Conservation (phyloP, 2,797 vertebrate genomes). For the Tenualosa ilisha region DNA sequence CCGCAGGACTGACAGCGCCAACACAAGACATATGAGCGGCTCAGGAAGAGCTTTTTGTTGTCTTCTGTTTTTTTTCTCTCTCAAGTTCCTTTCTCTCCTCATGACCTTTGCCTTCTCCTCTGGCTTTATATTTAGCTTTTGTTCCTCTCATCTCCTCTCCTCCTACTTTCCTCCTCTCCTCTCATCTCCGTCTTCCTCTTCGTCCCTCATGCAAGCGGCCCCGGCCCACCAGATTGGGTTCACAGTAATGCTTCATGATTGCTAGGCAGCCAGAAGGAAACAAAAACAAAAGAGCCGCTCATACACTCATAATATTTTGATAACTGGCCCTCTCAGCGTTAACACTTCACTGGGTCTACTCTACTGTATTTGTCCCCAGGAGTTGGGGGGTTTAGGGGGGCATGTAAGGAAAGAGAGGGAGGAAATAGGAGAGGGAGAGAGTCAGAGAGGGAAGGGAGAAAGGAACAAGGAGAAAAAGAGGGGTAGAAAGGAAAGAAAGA, state of each 20-base stretch:
- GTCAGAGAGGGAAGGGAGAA: background rate
- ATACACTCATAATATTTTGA: constrained; percentile 51
- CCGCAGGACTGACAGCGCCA: background rate
- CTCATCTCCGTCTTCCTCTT: background rate
- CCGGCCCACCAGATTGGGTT: constrained; percentile 29
- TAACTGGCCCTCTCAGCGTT: constrained; percentile 40
- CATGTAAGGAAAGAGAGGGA: background rate
- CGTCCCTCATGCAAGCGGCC: constrained; percentile 32
- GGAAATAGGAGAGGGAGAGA: too few relatives aligned
- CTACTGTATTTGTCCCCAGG: background rate
- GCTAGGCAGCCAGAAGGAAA: constrained; percentile 37
- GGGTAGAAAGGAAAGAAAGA: background rate
- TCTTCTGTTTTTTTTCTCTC: background rate
- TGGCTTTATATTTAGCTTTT: background rate
- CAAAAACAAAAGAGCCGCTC: constrained; percentile 30
- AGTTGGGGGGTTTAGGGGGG: too few relatives aligned
- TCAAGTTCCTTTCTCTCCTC: background rate
- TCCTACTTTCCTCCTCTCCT: background rate
- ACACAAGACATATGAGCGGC: background rate
- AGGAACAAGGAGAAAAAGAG: background rate
- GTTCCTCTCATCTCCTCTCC: background rate
- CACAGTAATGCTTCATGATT: constrained; percentile 38
- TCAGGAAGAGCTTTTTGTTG: background rate
- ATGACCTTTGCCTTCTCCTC: background rate
- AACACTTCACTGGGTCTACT: constrained; percentile 38